A percentile compares a stretch with the other conserved stretches of the same genome.
Evolutionary conservation across 1,140 invertebrate species (phyloP).

Genomic region (Globodera rostochiensis): DNA sequence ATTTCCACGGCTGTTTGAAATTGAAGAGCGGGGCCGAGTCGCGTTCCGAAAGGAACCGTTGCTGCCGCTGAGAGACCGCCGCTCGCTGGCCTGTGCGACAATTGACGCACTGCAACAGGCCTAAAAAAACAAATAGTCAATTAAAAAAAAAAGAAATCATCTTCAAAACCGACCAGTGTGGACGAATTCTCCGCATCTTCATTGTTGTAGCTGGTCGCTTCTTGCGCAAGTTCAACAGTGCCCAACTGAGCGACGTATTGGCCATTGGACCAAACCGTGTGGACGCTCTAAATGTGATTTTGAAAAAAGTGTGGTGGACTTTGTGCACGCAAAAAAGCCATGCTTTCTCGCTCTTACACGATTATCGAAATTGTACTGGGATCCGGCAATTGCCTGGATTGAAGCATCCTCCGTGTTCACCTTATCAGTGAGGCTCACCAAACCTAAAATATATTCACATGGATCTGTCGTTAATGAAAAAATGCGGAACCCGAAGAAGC

Average conservation of each 20-base stretch:
- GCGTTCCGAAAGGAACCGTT: conserved; percentile 13
- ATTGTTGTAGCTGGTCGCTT: conserved; percentile 12
- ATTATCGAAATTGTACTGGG: conserved; percentile 61
- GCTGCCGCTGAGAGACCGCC: conserved; percentile 20
- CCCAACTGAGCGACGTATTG: conserved; percentile 15
- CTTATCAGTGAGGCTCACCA: conserved; percentile 55
- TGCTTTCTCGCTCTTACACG: conserved; percentile 44
- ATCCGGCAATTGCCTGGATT: conserved; percentile 60
- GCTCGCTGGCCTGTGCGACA: conserved; percentile 16
- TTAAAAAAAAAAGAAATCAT: too few species aligned
- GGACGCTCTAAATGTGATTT: conserved; percentile 47
- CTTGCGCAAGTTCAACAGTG: conserved; percentile 10
- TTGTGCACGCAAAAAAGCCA: neutral
- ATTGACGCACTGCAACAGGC: conserved; percentile 25
- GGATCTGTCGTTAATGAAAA: neutral
- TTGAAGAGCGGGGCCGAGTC: conserved; percentile 21
- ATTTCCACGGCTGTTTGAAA: conserved; percentile 20
- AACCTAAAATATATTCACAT: conserved; percentile 26
- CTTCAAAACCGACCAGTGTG: conserved; percentile 4
- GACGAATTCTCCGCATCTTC: conserved; percentile 28
- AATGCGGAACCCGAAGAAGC: conserved; percentile 1
- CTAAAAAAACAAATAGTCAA: neutral
- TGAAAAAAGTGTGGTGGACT: neutral
- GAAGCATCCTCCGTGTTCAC: conserved; percentile 62
- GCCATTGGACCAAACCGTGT: conserved; percentile 56